Evolutionary conservation across 2,797 vertebrate genomes (phyloP).

Genomic region (Decapterus maruadsi): DNA sequence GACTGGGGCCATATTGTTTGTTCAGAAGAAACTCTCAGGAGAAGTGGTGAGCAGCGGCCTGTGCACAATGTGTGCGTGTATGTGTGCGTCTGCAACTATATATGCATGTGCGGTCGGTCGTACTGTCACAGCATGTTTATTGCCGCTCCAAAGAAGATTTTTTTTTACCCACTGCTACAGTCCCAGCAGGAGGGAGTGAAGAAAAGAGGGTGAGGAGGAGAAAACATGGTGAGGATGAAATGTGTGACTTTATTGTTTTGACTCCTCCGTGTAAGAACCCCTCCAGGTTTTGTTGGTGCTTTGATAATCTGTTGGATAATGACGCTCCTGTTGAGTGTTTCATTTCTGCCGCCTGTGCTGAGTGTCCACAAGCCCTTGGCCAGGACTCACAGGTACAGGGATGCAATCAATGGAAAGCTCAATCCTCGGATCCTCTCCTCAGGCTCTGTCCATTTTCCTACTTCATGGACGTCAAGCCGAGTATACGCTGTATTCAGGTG

Average conservation of each 20-base stretch:
- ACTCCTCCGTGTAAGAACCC: conserved; percentile 34
- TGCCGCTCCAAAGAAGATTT: conserved; percentile 63
- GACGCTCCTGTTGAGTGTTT: conserved; percentile 55
- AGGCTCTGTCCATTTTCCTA: conserved; percentile 29
- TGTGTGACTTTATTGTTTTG: conserved; percentile 57
- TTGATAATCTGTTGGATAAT: conserved; percentile 62
- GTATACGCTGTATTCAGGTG: conserved; percentile 47
- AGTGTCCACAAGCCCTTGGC: conserved; percentile 30
- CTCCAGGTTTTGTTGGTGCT: conserved; percentile 30
- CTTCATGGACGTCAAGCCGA: conserved; percentile 38
- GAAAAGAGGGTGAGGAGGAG: conserved; percentile 34
- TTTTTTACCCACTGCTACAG: conserved; percentile 42
- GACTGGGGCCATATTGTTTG: conserved; percentile 59
- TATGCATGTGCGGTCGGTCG: conserved; percentile 18
- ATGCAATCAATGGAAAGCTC: conserved; percentile 50
- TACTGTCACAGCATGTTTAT: conserved; percentile 64
- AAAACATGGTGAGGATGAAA: conserved; percentile 46
- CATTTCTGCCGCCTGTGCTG: conserved; percentile 35
- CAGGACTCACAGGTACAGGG: conserved; percentile 35
- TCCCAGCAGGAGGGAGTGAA: conserved; percentile 51
- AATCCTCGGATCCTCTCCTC: conserved; percentile 46
- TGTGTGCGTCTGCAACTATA: conserved; percentile 15
- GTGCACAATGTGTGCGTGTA: conserved; percentile 18
- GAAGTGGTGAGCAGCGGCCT: too few relatives aligned
- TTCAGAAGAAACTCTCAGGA: conserved; percentile 23